phyloP scores from a whole-genome alignment of 1,140 invertebrate species.

The Drosophila lacteicornis region DNA sequence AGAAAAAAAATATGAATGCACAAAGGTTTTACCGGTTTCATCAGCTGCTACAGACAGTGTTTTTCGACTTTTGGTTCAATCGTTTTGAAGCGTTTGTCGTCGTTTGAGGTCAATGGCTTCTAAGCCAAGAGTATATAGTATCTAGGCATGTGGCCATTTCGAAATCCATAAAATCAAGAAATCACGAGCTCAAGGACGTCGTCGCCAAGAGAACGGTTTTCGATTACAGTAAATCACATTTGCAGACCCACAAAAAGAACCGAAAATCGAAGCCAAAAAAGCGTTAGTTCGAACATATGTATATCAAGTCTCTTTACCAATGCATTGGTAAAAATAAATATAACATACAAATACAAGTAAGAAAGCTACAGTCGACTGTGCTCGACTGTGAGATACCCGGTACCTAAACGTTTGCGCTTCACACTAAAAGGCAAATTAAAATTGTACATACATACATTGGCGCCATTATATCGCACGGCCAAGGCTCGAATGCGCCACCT shows the following conservation, averaged over 20 bases:
- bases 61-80: slow-evolving; percentile 7
- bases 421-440: no score
- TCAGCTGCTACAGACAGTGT: slow-evolving; percentile 23
- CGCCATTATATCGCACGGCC: no score
- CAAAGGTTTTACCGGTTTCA: slow-evolving; percentile 44
- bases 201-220: slow-evolving; percentile 47
- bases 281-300: slow-evolving; percentile 22
- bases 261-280: slow-evolving; percentile 54
- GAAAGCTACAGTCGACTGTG: no score
- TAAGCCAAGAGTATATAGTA: slow-evolving; percentile 20
- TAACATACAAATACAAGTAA: background rate
- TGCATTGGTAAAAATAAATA: slow-evolving; percentile 1
- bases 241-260: slow-evolving; percentile 34
- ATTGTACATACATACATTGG: no score
- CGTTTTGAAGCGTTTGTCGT: no score
- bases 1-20: slow-evolving; percentile 36
- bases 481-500: no score
- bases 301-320: background rate
- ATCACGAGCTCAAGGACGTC: slow-evolving; percentile 35
- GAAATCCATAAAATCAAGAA: slow-evolving; percentile 23
- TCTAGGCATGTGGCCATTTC: slow-evolving; percentile 20
- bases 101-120: slow-evolving; percentile 30
- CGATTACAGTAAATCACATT: slow-evolving; percentile 70
- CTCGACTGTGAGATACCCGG: no score
- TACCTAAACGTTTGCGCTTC: no score